Evolutionary conservation across 1,140 invertebrate species (phyloP).

Genomic region (Achatina immaculata): DNA sequence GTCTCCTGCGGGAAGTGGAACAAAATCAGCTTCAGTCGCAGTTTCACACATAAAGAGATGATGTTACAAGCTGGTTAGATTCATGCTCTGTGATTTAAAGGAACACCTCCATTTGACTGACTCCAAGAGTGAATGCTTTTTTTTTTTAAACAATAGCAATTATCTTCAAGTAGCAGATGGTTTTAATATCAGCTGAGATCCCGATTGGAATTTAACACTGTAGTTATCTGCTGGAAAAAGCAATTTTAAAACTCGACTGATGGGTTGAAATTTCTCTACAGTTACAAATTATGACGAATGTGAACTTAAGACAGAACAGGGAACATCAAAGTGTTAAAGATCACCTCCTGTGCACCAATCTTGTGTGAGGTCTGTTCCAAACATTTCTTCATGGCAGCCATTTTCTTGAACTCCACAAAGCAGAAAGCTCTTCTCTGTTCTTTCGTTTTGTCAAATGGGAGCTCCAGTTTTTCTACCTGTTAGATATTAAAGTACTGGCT

Average conservation of each 20-base stretch:
- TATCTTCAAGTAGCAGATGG: not conserved
- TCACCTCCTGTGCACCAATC: slow-evolving; percentile 83
- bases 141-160: not conserved
- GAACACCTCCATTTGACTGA: slow-evolving; percentile 11
- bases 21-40: slow-evolving; percentile 54
- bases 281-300: not conserved
- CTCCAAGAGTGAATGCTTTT: not conserved
- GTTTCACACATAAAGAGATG: slow-evolving; percentile 29
- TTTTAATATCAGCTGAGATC: slow-evolving; percentile 5
- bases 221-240: not conserved
- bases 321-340: not conserved
- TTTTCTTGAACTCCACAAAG: slow-evolving; percentile 92
- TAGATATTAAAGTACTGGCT: slow-evolving; percentile 56
- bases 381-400: slow-evolving; percentile 91
- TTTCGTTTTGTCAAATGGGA: slow-evolving; percentile 96
- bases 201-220: not conserved
- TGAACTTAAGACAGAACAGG: not conserved
- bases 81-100: not conserved
- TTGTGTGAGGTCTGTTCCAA: slow-evolving; percentile 92
- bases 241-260: not conserved
- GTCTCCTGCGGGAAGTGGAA: slow-evolving; percentile 65
- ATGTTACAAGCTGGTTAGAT: slow-evolving; percentile 1
- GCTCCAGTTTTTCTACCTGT: slow-evolving; percentile 94
- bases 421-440: slow-evolving; percentile 95
- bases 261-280: not conserved